These are phyloP conservation scores for Oncorhynchus nerka DNA, from an alignment of 2,113 vertebrate species.

Conservation along the genomic window DNA sequence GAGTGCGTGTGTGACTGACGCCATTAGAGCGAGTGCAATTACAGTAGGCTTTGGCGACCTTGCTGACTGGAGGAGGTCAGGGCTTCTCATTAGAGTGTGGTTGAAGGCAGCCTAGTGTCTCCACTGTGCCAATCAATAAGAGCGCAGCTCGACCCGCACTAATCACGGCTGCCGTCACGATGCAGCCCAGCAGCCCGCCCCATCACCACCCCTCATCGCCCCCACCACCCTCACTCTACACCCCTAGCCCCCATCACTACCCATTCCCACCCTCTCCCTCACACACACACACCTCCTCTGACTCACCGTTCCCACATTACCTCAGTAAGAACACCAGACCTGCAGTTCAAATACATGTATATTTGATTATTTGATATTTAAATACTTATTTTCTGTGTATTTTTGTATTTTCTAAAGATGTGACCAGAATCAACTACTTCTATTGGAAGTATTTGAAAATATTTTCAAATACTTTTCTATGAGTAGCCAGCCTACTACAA, in stretches of 20 bases:
- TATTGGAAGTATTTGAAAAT: too few relatives aligned
- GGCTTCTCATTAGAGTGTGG: slow-evolving; percentile 81
- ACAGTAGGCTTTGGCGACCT: slow-evolving; percentile 81
- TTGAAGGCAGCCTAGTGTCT: slow-evolving; percentile 81
- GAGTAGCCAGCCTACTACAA: too few relatives aligned
- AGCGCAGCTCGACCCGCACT: slow-evolving; percentile 71
- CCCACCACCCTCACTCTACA: neutral
- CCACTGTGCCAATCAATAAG: slow-evolving; percentile 82
- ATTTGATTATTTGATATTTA: too few relatives aligned
- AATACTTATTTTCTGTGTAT: too few relatives aligned
- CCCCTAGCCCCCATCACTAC: neutral
- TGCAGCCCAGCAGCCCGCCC: slow-evolving; percentile 62
- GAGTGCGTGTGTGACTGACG: slow-evolving; percentile 77
- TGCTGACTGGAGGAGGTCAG: slow-evolving; percentile 82
- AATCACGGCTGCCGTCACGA: slow-evolving; percentile 71
- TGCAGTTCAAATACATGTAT: too few relatives aligned
- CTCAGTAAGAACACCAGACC: too few relatives aligned
- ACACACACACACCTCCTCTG: neutral
- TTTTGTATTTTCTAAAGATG: too few relatives aligned
- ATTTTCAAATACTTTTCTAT: too few relatives aligned
- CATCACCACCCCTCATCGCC: slow-evolving; percentile 45
- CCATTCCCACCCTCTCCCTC: neutral
- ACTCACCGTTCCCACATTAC: too few relatives aligned
- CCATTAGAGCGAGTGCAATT: slow-evolving; percentile 83
- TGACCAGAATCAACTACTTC: too few relatives aligned